Evolutionary conservation across 2,797 vertebrate genomes (phyloP).

Genomic region (Crocidura indochinensis): DNA sequence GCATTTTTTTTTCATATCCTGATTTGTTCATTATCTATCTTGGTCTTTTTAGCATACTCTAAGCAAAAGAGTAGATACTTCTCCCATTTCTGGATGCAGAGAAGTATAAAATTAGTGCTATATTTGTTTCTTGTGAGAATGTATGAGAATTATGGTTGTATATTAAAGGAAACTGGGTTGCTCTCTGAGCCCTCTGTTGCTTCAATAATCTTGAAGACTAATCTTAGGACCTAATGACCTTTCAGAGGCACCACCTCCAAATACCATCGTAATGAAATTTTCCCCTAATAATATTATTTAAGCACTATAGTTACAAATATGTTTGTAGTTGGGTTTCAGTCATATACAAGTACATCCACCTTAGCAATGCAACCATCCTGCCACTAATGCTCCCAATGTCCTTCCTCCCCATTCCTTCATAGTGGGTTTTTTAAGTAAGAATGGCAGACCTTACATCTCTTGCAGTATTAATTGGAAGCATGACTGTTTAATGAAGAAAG

Average conservation of each 20-base stretch:
- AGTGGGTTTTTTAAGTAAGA: neutral
- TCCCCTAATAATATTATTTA: too few relatives aligned
- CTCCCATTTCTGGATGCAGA: neutral
- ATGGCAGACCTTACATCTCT: neutral
- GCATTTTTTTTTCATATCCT: neutral
- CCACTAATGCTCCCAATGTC: too few relatives aligned
- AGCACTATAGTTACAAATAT: too few relatives aligned
- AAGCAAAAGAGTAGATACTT: neutral
- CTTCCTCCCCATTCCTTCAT: too few relatives aligned
- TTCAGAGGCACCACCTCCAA: neutral
- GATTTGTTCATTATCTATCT: neutral
- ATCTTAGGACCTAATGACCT: neutral
- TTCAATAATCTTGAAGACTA: neutral
- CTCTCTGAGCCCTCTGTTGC: neutral
- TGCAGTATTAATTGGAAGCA: neutral
- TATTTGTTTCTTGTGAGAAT: neutral
- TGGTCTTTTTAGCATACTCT: neutral
- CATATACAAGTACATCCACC: too few relatives aligned
- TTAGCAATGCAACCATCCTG: too few relatives aligned
- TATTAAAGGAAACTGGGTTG: neutral
- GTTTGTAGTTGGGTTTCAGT: too few relatives aligned
- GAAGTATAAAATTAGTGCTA: neutral
- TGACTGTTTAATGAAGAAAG: neutral
- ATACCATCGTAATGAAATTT: neutral
- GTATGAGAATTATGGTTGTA: neutral